phyloP scores from a whole-genome alignment of 2,797 vertebrate species.

The Chloroceryle inda region DNA sequence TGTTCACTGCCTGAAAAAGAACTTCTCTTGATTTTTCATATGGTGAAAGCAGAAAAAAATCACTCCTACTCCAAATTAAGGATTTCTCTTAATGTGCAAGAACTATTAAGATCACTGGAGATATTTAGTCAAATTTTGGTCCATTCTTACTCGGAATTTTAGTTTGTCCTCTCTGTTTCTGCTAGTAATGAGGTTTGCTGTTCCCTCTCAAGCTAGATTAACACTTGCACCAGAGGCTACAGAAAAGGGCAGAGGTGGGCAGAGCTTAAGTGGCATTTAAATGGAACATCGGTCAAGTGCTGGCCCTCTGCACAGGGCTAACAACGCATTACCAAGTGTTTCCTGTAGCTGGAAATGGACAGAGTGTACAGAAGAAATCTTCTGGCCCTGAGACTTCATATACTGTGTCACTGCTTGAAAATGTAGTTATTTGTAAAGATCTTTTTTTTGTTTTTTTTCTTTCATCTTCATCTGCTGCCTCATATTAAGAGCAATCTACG shows the following conservation, averaged over 20 bases:
- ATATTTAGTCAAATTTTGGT: neutral
- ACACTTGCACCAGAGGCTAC: neutral
- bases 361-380: neutral
- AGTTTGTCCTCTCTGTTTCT: neutral
- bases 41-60: neutral
- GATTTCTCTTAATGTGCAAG: neutral
- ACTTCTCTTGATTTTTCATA: neutral
- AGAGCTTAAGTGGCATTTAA: neutral
- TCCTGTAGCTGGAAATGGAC: neutral
- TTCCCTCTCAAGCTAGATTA: neutral
- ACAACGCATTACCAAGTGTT: neutral
- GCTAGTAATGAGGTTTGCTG: neutral
- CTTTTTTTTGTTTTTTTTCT: neutral
- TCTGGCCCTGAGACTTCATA: neutral
- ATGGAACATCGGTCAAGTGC: neutral
- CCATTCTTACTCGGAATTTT: neutral
- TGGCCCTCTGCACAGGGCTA: neutral
- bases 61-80: neutral
- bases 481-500: neutral
- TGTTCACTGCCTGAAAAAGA: neutral
- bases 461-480: neutral
- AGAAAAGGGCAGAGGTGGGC: neutral
- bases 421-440: neutral
- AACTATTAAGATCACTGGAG: neutral
- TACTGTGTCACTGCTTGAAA: neutral